Evolutionary conservation across 92 coral and sea anemone species (phyloP).

Genomic region (Chrysogorgia sp.): DNA sequence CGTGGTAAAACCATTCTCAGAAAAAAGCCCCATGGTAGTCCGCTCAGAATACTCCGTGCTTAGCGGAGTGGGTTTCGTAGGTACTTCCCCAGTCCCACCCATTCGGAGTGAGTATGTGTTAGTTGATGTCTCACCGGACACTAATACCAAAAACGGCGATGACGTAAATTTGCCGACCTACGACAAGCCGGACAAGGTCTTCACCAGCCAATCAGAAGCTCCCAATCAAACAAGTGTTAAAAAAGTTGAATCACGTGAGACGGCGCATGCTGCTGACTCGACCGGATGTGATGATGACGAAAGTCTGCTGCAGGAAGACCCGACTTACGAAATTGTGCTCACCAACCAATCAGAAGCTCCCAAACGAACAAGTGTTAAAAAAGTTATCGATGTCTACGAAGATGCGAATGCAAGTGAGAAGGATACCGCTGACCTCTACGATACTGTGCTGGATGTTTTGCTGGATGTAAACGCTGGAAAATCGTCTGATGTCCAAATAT

Average conservation of each 20-base stretch:
- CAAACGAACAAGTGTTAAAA: neutral
- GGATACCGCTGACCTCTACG: neutral
- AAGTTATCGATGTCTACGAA: neutral
- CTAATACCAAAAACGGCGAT: neutral
- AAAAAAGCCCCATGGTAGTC: conserved; percentile 2
- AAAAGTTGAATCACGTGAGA: too few species aligned
- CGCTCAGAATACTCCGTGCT: conserved; percentile 5
- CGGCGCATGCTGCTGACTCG: too few species aligned
- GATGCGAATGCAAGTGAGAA: neutral
- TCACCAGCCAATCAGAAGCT: neutral
- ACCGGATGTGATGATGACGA: conserved; percentile 7
- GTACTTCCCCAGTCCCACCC: neutral
- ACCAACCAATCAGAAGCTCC: neutral
- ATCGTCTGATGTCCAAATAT: neutral
- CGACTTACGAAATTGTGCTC: conserved; percentile 12
- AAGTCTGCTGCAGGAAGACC: conserved; percentile 23
- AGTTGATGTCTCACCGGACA: neutral
- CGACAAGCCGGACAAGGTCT: neutral
- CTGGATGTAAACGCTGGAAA: neutral
- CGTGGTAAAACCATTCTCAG: neutral
- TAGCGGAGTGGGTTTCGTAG: neutral
- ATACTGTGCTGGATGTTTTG: neutral
- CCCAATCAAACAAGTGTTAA: neutral
- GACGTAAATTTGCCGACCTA: too few species aligned
- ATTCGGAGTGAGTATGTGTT: too few species aligned